These are phyloP conservation scores for Planococcus citri DNA, from an alignment of 1,140 invertebrate species.

Conservation along the genomic window DNA sequence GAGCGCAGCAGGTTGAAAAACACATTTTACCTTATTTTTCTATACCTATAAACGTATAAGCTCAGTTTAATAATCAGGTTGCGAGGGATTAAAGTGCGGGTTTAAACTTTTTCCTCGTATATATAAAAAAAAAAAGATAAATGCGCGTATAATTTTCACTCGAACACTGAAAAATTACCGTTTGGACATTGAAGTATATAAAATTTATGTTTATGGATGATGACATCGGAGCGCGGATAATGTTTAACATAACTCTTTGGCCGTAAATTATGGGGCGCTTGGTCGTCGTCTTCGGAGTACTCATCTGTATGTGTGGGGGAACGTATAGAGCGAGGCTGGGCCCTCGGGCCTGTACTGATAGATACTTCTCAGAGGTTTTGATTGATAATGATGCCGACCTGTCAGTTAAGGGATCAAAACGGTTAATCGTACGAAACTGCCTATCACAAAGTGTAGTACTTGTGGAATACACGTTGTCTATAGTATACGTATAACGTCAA, in stretches of 20 bases:
- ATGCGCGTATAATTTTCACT: constrained; percentile 17
- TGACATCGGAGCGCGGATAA: background rate
- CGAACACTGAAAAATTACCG: background rate
- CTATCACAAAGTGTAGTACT: background rate
- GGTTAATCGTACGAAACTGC: background rate
- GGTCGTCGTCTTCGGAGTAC: no score
- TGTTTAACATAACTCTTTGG: constrained; percentile 18
- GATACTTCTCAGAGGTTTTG: constrained; percentile 10
- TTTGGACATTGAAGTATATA: constrained; percentile 6
- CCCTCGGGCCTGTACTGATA: background rate
- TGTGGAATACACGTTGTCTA: no score
- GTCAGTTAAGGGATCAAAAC: constrained; percentile 19
- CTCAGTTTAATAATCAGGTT: background rate
- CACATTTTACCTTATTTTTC: no score
- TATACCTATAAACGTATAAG: background rate
- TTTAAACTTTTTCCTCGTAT: background rate
- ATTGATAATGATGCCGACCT: constrained; percentile 18
- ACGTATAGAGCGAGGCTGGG: background rate
- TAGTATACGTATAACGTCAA: no score
- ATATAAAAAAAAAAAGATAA: constrained; percentile 7
- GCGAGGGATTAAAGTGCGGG: background rate
- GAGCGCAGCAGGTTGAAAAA: background rate
- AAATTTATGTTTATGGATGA: constrained; percentile 18
- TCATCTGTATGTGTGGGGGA: background rate
- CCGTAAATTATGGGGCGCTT: constrained; percentile 13